phyloP scores from a whole-genome alignment of 2,113 vertebrate genomes.

The Cyphomyrus plagiostoma region DNA sequence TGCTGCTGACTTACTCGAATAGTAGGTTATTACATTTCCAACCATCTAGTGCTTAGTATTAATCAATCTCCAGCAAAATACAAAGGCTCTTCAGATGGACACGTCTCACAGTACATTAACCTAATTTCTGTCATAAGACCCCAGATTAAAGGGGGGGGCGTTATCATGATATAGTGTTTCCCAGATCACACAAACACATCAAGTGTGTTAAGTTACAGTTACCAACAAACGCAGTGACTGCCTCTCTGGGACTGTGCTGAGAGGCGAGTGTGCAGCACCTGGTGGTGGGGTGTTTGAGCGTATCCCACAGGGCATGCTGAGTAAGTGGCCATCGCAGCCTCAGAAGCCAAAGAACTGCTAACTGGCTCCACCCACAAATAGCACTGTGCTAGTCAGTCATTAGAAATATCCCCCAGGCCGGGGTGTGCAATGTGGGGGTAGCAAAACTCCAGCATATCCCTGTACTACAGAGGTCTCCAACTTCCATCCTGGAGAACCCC shows the following conservation, averaged over 20 bases:
- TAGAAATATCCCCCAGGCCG: neutral
- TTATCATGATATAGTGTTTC: neutral
- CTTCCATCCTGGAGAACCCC: neutral
- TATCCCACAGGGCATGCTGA: neutral
- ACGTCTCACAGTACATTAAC: neutral
- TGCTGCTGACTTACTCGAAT: neutral
- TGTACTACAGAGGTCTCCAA: neutral
- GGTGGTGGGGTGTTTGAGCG: neutral
- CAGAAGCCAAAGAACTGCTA: neutral
- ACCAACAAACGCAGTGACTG: neutral
- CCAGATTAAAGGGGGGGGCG: neutral
- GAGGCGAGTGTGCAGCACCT: neutral
- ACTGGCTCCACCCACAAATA: neutral
- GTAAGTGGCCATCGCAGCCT: neutral
- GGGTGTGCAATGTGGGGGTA: neutral
- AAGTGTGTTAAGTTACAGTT: neutral
- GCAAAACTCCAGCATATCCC: neutral
- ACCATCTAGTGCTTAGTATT: neutral
- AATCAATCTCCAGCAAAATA: neutral
- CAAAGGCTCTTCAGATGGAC: neutral
- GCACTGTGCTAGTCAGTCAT: neutral
- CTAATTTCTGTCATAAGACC: neutral
- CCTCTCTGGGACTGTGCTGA: neutral
- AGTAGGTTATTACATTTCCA: neutral
- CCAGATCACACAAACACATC: neutral